These are phyloP conservation scores for Prinia subflava DNA, from an alignment of 2,113 vertebrate species.

Conservation along the genomic window DNA sequence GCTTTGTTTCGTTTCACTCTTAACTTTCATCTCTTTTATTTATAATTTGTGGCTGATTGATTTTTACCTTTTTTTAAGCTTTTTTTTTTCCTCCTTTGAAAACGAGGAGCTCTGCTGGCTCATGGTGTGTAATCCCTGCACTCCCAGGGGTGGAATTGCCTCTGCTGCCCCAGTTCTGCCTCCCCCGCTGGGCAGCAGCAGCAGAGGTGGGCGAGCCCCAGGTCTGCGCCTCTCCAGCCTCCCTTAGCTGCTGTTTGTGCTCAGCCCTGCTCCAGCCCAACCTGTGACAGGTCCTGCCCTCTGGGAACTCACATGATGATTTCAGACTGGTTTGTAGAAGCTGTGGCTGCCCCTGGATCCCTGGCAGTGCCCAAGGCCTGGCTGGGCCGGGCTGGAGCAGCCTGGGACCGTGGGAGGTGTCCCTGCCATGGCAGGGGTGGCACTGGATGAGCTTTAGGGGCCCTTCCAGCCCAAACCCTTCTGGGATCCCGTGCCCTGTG, in stretches of 20 bases:
- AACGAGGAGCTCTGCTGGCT: not conserved
- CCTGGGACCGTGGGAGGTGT: not conserved
- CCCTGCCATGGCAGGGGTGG: not conserved
- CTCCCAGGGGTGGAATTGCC: not conserved
- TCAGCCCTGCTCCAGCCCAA: not conserved
- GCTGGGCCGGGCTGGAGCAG: not conserved
- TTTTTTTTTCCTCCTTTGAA: not conserved
- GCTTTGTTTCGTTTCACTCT: constrained; percentile 2
- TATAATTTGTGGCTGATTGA: constrained; percentile 28
- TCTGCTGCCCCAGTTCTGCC: not conserved
- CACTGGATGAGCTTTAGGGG: not conserved
- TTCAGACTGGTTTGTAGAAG: not conserved
- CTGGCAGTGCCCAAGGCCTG: not conserved
- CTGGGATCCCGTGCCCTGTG: not conserved
- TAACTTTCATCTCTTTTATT: constrained; percentile 52
- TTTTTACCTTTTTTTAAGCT: not conserved
- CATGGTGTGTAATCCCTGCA: not conserved
- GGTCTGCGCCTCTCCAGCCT: not conserved
- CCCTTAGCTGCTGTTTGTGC: not conserved
- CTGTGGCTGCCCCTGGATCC: not conserved
- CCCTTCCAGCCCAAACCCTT: not conserved
- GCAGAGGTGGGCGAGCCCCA: accelerated
- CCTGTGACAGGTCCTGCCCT: not conserved
- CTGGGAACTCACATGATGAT: not conserved
- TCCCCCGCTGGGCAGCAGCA: not conserved